Evolutionary conservation across 2,888 invertebrate genomes (phyloP).

Genomic region (Brachyptera putata): DNA sequence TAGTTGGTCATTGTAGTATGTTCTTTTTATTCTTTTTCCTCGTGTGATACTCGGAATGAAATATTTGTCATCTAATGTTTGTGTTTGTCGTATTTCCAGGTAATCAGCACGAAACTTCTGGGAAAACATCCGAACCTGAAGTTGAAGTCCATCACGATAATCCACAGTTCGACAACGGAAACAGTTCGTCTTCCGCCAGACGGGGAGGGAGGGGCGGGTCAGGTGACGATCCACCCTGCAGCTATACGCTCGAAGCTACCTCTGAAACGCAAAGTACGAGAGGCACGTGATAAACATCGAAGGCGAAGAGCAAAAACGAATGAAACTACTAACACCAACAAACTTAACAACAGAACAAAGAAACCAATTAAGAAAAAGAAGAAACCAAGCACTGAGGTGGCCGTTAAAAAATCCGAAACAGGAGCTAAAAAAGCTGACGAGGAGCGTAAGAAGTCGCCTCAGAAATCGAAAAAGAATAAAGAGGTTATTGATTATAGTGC

Average conservation of each 20-base stretch:
- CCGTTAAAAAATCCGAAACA: constrained; percentile 44
- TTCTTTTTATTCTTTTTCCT: no score
- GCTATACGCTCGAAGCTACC: constrained; percentile 83
- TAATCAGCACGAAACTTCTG: constrained; percentile 73
- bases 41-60: no score
- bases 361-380: constrained; percentile 40
- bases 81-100: no score
- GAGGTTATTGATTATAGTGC: constrained; percentile 78
- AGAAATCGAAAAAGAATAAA: constrained; percentile 48
- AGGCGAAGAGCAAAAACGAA: constrained; percentile 33
- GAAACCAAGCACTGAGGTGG: constrained; percentile 41
- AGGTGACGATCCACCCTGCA: constrained; percentile 72
- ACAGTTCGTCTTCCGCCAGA: constrained; percentile 73
- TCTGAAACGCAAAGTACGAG: constrained; percentile 73
- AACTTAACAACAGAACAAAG: constrained; percentile 44
- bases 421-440: constrained; percentile 45
- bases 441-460: constrained; percentile 9
- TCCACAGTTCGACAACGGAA: constrained; percentile 86
- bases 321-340: constrained; percentile 46
- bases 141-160: constrained; percentile 81
- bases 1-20: no score
- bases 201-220: constrained; percentile 55
- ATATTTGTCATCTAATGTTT: no score
- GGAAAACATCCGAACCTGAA: constrained; percentile 77
- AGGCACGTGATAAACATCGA: constrained; percentile 35